Conservation (phyloP, 2,113 vertebrate genomes). For the Cichladusa arquata region DNA sequence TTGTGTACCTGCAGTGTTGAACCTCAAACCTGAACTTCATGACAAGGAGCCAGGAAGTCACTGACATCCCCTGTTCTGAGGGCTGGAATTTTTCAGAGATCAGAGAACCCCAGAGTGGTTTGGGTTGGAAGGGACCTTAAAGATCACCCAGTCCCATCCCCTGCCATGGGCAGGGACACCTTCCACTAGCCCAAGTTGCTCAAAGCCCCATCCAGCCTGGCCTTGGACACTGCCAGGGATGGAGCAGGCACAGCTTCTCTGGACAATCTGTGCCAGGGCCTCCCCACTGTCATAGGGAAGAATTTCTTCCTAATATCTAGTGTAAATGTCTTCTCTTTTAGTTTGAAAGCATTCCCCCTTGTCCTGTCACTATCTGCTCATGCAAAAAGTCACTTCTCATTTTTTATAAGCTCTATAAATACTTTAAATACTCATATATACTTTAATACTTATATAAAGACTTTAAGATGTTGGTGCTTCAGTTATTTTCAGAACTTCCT, state of each 20-base stretch:
- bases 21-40: background rate
- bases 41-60: background rate
- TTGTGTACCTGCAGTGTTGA: background rate
- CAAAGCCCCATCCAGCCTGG: fast-evolving
- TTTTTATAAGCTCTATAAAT: background rate
- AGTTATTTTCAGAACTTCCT: background rate
- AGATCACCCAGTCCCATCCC: background rate
- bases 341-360: background rate
- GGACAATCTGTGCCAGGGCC: background rate
- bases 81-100: background rate
- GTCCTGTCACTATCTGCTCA: background rate
- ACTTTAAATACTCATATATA: no score
- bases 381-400: background rate
- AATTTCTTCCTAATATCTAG: background rate
- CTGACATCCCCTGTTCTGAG: background rate
- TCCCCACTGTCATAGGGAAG: background rate
- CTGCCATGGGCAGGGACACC: background rate
- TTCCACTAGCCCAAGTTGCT: background rate
- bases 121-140: background rate
- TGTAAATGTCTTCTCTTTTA: background rate
- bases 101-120: background rate
- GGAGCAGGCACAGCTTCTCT: background rate
- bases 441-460: no score
- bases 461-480: background rate
- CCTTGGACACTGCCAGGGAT: background rate